Base-by-base conservation (phyloP, 2,113 vertebrate species). In the Poeciliopsis occidentalis region DNA sequence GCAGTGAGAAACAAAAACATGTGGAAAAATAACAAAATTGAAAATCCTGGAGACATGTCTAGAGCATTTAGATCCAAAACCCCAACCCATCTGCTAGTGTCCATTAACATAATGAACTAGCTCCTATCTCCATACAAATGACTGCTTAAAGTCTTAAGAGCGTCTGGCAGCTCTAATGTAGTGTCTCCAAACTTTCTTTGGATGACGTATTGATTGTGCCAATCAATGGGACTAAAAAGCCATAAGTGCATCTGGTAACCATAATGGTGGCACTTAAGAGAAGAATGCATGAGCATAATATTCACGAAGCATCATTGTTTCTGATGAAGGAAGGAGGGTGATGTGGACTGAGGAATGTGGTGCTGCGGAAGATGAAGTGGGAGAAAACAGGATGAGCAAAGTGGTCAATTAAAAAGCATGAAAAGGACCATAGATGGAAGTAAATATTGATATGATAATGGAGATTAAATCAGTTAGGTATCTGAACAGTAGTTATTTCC, bases 221-320 rank as follows among this genome's bases (percentile, higher is more conserved):
- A 93, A 92, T 94, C 93, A 92, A 94, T 95, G 90, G 78, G 78
- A 81, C 88, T 88, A 86, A 91, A 92, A 92, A 91, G 91, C 91
- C 80, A 81, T 90, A 91, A 94, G 90, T 92, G 93, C 91, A 89
- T 91, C 87, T 92, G 89, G 82, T 94, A 92, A 93, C 92, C 83
- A 73, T 92, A 91, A 93, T 92, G 91, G 88, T 34, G 82, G 83
- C 92, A 94, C 94, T 95, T 94, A 93, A 93, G 87, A 81, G 87
- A 86, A 83, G 82, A 82, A 88, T 80, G 80, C 76, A 82, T 70
- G 82, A 81, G 85, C 34, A 78, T 82, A 81, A 85, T 91, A 84
- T 85, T 85, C 88, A 82, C 82, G 88, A 68, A 86, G 84, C 74
- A 73, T 89, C 80, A 84, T 82, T 89, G 80, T 90, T 75, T 81